These are phyloP conservation scores for Ascaphus truei DNA, from an alignment of 2,113 vertebrate genomes.

Conservation along the genomic window DNA sequence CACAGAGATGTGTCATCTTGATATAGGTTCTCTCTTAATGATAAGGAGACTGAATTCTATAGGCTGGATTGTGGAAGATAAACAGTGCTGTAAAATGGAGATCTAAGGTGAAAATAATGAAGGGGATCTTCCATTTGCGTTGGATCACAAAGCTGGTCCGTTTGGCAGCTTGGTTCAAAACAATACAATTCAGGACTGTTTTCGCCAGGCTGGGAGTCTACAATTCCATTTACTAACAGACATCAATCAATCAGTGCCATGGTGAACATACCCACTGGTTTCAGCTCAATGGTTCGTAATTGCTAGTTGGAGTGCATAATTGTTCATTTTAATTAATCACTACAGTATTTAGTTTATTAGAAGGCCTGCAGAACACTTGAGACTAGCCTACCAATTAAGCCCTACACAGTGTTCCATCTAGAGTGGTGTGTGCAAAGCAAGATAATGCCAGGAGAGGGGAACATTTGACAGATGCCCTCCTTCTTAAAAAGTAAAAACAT, in stretches of 20 bases:
- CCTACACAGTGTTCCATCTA: neutral
- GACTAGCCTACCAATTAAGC: slow-evolving; percentile 3
- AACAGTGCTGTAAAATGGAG: too few species aligned
- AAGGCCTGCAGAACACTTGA: neutral
- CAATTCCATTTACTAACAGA: neutral
- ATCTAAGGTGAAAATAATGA: too few species aligned
- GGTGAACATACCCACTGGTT: neutral
- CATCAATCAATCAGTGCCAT: neutral
- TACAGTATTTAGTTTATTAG: slow-evolving; percentile 26
- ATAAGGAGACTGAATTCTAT: too few species aligned
- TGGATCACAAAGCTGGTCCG: too few species aligned
- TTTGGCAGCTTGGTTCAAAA: too few species aligned
- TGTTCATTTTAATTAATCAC: slow-evolving; percentile 26
- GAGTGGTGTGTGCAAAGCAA: neutral
- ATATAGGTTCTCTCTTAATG: too few species aligned
- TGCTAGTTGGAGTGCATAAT: slow-evolving; percentile 21
- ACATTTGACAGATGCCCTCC: neutral
- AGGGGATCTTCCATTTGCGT: too few species aligned
- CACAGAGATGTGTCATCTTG: too few species aligned
- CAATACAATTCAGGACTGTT: too few species aligned
- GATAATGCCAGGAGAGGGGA: slow-evolving; percentile 8
- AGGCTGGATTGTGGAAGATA: too few species aligned
- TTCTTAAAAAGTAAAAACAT: neutral
- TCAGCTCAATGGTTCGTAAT: slow-evolving; percentile 18
- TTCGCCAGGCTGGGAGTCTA: too few species aligned